Evolutionary conservation across 1,140 invertebrate species (phyloP), one percentile per base, ranked within the genome.

Genomic region (Battus philenor): DNA sequence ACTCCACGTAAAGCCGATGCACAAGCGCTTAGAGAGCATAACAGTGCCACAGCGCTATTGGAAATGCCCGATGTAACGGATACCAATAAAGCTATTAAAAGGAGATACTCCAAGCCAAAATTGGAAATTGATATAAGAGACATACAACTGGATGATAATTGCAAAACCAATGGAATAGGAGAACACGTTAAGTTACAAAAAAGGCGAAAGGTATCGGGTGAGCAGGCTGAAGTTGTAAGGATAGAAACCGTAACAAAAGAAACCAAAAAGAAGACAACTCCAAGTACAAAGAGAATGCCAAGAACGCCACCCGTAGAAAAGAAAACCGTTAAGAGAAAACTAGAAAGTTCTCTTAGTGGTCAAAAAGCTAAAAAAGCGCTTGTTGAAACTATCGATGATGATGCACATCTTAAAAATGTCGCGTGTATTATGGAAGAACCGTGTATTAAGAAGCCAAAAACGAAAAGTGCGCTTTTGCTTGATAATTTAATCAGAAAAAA

Each of bases 401-500:
- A 79, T 38, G 54, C 55, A 9, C 57, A 64, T 18, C 50, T 70
- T 9, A 65, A 63, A 54, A 74, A 66, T 52, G 41, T 70, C 18
- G 59, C 63, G n/a, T 54, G 62, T 15, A 20, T 66, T 3, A 8
- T 50, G 2, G 82, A 83, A 17, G 68, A 77, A 44, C 24, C 61
- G 38, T 43, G 69, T 34, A 52, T 71, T 44, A 53, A 71, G 11
- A 80, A 83, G 60, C 67, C 72, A 26, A 84, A 79, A 66, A 86
- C 73, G 31, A 88, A 87, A 65, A 83, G 83, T 54, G 86, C 83
- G 15, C 63, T 80, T 10, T 52, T 89, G 16, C 67, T 88, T 9
- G 88, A 89, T 46, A 87, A 87, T 62, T 65, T 89, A 24, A 74
- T 89, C 30, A 77, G 81, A 34, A 89, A 88, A 68, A 89, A 89